A percentile compares a stretch with the other conserved stretches of the same genome.
These are phyloP conservation scores for Xenus cinereus DNA, from an alignment of 2,113 vertebrate species.

Conservation along the genomic window DNA sequence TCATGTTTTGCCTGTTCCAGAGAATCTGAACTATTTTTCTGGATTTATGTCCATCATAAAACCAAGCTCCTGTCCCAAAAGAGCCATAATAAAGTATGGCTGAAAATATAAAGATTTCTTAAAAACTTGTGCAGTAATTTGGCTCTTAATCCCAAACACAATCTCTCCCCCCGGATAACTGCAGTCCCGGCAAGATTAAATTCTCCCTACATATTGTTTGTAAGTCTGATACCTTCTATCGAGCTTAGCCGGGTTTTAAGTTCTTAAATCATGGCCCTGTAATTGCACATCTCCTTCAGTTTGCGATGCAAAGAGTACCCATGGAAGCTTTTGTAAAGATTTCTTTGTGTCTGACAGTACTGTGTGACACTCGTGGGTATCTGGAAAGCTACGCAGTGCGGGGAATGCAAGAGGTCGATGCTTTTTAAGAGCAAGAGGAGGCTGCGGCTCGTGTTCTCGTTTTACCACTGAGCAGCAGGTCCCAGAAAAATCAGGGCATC, in stretches of 20 bases:
- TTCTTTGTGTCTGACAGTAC: neutral
- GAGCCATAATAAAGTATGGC: neutral
- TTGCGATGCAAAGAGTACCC: neutral
- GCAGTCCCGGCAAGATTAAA: slow-evolving; percentile 48
- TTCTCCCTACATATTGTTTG: slow-evolving; percentile 48
- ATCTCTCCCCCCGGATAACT: slow-evolving; percentile 37
- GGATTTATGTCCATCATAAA: slow-evolving; percentile 16
- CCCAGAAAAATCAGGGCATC: neutral
- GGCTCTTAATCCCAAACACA: slow-evolving; percentile 52
- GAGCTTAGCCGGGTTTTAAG: slow-evolving; percentile 51
- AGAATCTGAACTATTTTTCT: neutral
- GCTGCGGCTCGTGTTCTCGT: neutral
- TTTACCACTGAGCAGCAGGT: neutral
- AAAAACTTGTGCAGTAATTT: slow-evolving; percentile 46
- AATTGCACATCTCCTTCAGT: slow-evolving; percentile 47
- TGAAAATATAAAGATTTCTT: slow-evolving; percentile 47
- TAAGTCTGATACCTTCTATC: slow-evolving; percentile 40
- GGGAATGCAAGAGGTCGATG: neutral
- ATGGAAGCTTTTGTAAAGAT: slow-evolving; percentile 18
- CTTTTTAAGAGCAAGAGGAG: neutral
- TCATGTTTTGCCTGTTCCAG: neutral
- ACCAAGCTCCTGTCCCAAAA: neutral
- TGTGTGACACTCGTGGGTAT: neutral
- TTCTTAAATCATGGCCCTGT: slow-evolving; percentile 59
- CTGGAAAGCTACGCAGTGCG: neutral